Evolutionary conservation across 2,113 vertebrate genomes (phyloP), one percentile per base, ranked within the genome.

Genomic region (Toxostoma redivivum): DNA sequence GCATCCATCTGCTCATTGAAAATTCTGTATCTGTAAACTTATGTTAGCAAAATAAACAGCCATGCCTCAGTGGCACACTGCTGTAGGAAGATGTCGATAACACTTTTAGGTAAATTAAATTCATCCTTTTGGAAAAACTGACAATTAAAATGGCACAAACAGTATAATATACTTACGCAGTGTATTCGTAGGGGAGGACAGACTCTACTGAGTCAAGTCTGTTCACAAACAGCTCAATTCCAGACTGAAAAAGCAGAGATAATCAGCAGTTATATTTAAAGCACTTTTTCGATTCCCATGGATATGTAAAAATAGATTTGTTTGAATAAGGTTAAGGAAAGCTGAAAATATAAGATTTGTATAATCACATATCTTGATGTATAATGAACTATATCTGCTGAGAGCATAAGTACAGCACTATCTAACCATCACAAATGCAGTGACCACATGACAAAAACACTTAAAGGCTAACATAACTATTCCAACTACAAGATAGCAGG

Each of bases 121-220:
- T 28, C 2, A 66, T 33, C 64, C 85, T 77, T 84, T 94, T 56
- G 33, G 58, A 42, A 91, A 13, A 72, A 62, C 33, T 11, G 53
- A 40, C 35, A 81, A 83, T 33, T 71, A 12, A 74, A 85, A 66
- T 27, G 5, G 86, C 13, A 83, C 50, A 69, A 90, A 67, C 17
- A 48, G 9, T 25, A 12, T 19, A 60, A 95, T 27, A 84, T 95
- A 99, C 99, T 99, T 98, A 99, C 99, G 98, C 98, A 38, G 99
- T 99, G 92, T 99, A 99, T 94, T 99, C 99, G 3, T 99, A 99
- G 64, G 99, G 99, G 89, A 99, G 98, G 79, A 99, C 99, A n/a
- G 99, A 99, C 95, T 99, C 99, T 69, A 99, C 99, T 0, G 99
- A 99, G 97, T 99, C 99, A 95, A 99, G 97, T n/a, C 99, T 98